These are phyloP conservation scores for Caenorhabditis elegans DNA, from an alignment of 1,140 invertebrate species.

Conservation along the genomic window WBcel235 BX284606.5:13521001-13521500, in stretches of 20 bases:
- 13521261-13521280: neutral
- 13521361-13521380: constrained; percentile 92
- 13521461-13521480: too few species aligned
- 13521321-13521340: constrained; percentile 88
- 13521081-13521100: constrained; percentile 37
- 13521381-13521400: constrained; percentile 93
- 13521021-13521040: constrained; percentile 93
- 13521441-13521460: neutral
- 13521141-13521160: neutral
- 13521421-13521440: neutral
- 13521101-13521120: too few species aligned
- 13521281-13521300: constrained; percentile 87
- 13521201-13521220: too few species aligned
- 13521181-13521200: constrained; percentile 77
- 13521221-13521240: too few species aligned
- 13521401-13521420: neutral
- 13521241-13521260: constrained; percentile 75
- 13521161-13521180: too few species aligned
- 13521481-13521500: too few species aligned
- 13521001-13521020: constrained; percentile 75
- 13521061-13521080: constrained; percentile 17
- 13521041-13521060: constrained; percentile 90
- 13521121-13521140: too few species aligned
- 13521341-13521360: constrained; percentile 81
- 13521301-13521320: constrained; percentile 93